phyloP scores from a whole-genome alignment of 2,888 invertebrate genomes.

The Eilema sororculum region DNA sequence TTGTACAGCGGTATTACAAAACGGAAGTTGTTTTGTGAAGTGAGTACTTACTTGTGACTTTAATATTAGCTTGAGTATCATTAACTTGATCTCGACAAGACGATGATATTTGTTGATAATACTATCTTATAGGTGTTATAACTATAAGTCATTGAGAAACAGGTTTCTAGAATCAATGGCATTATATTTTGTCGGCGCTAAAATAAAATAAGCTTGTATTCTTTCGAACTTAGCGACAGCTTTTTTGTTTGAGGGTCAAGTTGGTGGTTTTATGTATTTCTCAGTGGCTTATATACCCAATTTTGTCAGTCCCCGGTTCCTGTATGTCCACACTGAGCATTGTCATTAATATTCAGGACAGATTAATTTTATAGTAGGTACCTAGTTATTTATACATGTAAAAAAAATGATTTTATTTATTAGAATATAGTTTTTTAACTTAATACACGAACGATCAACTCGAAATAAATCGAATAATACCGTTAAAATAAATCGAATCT shows the following conservation, averaged over 20 bases:
- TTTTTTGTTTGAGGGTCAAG: too few species aligned
- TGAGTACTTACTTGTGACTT: not conserved
- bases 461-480: too few species aligned
- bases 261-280: too few species aligned
- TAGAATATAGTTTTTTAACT: too few species aligned
- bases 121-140: not conserved
- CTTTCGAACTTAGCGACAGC: too few species aligned
- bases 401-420: too few species aligned
- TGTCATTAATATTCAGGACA: not conserved
- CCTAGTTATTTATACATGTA: too few species aligned
- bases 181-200: not conserved
- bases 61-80: not conserved
- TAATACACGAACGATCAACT: not conserved
- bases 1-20: not conserved
- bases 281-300: too few species aligned
- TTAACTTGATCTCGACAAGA: not conserved
- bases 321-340: too few species aligned
- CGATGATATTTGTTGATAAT: not conserved
- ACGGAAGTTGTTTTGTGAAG: not conserved
- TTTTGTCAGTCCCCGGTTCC: too few species aligned
- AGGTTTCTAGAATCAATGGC: not conserved
- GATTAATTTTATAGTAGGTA: too few species aligned
- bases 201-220: too few species aligned
- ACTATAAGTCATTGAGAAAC: not conserved
- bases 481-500: slow-evolving; percentile 23